Evolutionary conservation across 2,797 vertebrate genomes (phyloP).

Genomic region (Streptopelia turtur): DNA sequence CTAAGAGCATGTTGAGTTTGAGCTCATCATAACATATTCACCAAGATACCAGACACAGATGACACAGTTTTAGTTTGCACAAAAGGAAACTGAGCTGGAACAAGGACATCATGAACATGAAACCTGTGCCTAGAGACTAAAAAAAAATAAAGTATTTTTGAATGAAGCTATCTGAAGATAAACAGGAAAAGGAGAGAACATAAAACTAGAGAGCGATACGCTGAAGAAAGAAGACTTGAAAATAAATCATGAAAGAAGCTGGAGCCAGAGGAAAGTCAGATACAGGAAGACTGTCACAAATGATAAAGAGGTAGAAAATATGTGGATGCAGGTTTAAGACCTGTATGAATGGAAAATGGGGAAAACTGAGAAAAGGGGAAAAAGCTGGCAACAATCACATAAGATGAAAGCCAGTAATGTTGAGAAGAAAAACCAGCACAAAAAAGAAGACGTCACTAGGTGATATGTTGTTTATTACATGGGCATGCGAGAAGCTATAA

Average conservation of each 20-base stretch:
- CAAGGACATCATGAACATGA: no score
- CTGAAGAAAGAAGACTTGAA: not conserved
- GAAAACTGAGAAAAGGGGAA: not conserved
- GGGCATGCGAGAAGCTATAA: not conserved
- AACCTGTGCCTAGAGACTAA: not conserved
- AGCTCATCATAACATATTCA: not conserved
- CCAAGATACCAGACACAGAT: not conserved
- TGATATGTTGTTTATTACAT: not conserved
- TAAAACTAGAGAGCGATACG: not conserved
- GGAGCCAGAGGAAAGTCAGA: not conserved
- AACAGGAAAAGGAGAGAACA: not conserved
- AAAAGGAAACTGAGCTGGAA: not conserved
- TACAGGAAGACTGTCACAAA: not conserved
- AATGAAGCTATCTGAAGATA: not conserved
- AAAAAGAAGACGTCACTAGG: not conserved
- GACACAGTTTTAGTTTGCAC: not conserved
- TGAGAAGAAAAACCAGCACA: not conserved
- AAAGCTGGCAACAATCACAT: not conserved
- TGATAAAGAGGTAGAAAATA: not conserved
- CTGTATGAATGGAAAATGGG: not conserved
- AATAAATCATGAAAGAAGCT: not conserved
- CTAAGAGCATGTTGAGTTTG: not conserved
- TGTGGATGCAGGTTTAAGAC: not conserved
- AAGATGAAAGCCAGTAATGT: not conserved
- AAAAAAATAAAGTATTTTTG: not conserved